These are phyloP conservation scores for Paramormyrops hopkinsi DNA, from an alignment of 2,797 vertebrate genomes.

Conservation along the genomic window DNA sequence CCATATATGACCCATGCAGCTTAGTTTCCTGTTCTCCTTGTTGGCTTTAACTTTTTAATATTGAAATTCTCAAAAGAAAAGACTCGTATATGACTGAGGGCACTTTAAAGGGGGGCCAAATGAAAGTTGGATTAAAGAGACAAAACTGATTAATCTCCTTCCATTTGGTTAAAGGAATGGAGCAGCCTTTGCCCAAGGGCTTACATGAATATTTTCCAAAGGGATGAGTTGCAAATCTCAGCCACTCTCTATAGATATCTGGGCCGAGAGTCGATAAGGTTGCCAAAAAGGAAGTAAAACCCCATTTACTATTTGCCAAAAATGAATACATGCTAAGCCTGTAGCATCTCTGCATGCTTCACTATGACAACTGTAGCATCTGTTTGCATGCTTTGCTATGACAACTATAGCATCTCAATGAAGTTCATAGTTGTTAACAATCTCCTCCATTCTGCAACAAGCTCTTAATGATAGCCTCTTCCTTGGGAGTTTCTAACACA, in stretches of 20 bases:
- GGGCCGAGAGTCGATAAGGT: constrained; percentile 54
- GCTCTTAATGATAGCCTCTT: constrained; percentile 29
- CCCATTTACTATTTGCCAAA: constrained; percentile 27
- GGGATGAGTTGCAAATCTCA: constrained; percentile 37
- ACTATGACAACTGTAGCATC: constrained; percentile 26
- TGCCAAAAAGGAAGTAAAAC: constrained; percentile 29
- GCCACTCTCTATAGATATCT: constrained; percentile 36
- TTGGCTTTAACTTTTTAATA: constrained; percentile 3
- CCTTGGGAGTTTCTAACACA: constrained; percentile 32
- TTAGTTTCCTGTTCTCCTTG: neutral
- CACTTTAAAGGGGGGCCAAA: neutral
- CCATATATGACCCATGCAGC: neutral
- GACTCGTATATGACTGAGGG: constrained; percentile 20
- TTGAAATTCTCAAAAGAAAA: constrained; percentile 15
- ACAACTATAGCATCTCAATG: constrained; percentile 26
- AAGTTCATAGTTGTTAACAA: neutral
- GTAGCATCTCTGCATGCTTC: constrained; percentile 24
- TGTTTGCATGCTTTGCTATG: constrained; percentile 33
- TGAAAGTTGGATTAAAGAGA: constrained; percentile 25
- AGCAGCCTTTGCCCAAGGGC: constrained; percentile 49
- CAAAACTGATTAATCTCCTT: constrained; percentile 20
- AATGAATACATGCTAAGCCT: neutral
- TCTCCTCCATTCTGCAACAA: constrained; percentile 26
- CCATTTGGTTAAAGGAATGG: constrained; percentile 22
- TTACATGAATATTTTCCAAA: constrained; percentile 53